Conservation (phyloP, 1,140 invertebrate genomes). For the Trichonephila clavipes region DNA sequence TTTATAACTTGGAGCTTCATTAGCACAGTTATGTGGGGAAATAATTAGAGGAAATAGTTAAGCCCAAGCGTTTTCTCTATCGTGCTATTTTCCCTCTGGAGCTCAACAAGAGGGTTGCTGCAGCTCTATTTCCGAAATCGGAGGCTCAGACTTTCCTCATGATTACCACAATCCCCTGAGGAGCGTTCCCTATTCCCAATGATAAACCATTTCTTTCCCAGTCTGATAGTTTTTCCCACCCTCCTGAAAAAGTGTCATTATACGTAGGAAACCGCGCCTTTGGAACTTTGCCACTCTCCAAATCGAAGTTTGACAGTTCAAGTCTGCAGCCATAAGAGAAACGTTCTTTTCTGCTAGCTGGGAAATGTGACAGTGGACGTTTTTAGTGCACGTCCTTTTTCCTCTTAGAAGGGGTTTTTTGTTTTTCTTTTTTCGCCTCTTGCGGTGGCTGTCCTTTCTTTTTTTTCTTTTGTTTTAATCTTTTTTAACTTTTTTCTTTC, state of each 20-base stretch:
- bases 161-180: constrained; percentile 39
- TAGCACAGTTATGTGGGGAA: constrained; percentile 3
- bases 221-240: constrained; percentile 17
- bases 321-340: constrained; percentile 43
- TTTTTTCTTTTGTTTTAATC: not conserved
- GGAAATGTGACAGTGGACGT: constrained; percentile 58
- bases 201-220: constrained; percentile 40
- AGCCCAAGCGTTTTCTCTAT: constrained; percentile 10
- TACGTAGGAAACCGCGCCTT: constrained; percentile 50
- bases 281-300: constrained; percentile 58
- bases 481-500: not conserved
- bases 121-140: constrained; percentile 30
- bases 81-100: not conserved
- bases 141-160: not conserved
- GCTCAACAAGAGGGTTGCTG: constrained; percentile 16
- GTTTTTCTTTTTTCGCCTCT: not conserved
- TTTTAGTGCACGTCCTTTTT: constrained; percentile 47
- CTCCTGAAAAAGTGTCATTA: constrained; percentile 48
- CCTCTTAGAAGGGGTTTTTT: constrained; percentile 10
- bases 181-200: constrained; percentile 41
- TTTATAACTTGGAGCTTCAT: not conserved
- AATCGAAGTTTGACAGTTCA: constrained; percentile 59
- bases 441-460: not conserved
- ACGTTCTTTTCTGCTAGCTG: not conserved
- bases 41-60: constrained; percentile 27